A percentile compares a stretch with the other conserved stretches of the same genome.
These are phyloP conservation scores for Siniperca chuatsi DNA, from an alignment of 2,113 vertebrate genomes.

Conservation along the genomic window DNA sequence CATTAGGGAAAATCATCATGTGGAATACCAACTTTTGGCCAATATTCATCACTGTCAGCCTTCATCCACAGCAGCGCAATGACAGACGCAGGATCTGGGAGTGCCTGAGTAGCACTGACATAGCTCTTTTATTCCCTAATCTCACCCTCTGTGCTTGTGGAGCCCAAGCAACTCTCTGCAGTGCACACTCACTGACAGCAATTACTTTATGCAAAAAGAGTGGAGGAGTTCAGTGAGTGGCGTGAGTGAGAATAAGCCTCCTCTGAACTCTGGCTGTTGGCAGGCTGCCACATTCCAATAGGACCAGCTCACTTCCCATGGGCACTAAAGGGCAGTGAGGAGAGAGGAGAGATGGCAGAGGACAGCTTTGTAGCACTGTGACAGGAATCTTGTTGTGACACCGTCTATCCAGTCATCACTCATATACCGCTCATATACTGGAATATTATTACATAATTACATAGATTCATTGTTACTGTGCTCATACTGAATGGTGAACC, in stretches of 20 bases:
- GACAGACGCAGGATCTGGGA: conserved; percentile 71
- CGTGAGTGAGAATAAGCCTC: conserved; percentile 75
- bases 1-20: conserved; percentile 86
- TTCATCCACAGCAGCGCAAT: conserved; percentile 71
- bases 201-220: conserved; percentile 81
- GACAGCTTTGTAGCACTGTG: conserved; percentile 28
- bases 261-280: conserved; percentile 59
- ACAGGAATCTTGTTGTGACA: conserved; percentile 25
- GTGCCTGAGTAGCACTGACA: conserved; percentile 79
- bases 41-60: conserved; percentile 87
- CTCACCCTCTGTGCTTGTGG: conserved; percentile 68
- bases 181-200: conserved; percentile 76
- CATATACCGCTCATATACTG: conserved; percentile 9
- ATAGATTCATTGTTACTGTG: neutral
- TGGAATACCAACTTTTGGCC: conserved; percentile 85
- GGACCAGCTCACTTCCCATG: conserved; percentile 44
- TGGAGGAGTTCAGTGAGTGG: conserved; percentile 77
- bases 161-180: conserved; percentile 70
- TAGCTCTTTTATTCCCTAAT: conserved; percentile 81
- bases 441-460: conserved; percentile 14
- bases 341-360: conserved; percentile 31
- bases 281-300: conserved; percentile 58
- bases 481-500: neutral
- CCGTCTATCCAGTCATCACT: conserved; percentile 5
- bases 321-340: conserved; percentile 50